Percentiles rank a stretch among this genome's conserved stretches.
Conservation (phyloP, 2,888 invertebrate genomes). For the Venustoraphidia nigricollis region DNA sequence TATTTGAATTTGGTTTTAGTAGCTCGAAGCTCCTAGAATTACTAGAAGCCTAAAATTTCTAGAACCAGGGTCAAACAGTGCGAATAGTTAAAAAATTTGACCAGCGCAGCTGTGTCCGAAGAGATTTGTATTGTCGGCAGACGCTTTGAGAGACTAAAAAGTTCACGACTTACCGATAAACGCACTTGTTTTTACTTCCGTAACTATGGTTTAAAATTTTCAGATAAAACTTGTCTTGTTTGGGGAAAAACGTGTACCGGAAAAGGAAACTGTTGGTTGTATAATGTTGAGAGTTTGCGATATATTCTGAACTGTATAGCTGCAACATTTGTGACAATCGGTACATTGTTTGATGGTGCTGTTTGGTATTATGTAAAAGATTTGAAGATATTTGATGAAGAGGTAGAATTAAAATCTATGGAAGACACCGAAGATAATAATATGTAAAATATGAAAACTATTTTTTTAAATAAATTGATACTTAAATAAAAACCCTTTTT, state of each 20-base stretch:
- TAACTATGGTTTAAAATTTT: constrained; percentile 10
- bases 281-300: constrained; percentile 46
- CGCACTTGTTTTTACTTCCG: neutral
- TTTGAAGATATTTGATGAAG: constrained; percentile 52
- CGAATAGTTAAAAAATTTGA: too few relatives aligned
- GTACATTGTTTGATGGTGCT: constrained; percentile 45
- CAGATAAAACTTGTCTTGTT: constrained; percentile 49
- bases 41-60: too few relatives aligned
- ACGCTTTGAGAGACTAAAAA: too few relatives aligned
- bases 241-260: constrained; percentile 59
- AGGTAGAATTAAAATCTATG: constrained; percentile 30
- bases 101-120: too few relatives aligned
- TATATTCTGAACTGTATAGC: constrained; percentile 49
- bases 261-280: constrained; percentile 60
- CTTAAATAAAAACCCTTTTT: too few relatives aligned
- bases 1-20: too few relatives aligned
- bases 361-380: constrained; percentile 56
- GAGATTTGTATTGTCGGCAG: too few relatives aligned
- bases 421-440: neutral
- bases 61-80: too few relatives aligned
- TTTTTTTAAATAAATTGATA: too few relatives aligned
- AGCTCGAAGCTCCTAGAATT: too few relatives aligned
- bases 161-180: too few relatives aligned
- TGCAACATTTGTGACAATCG: constrained; percentile 45
- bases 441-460: too few relatives aligned